These are phyloP conservation scores for Anguilla obscura DNA, from an alignment of 2,797 vertebrate species.

Conservation along the genomic window DNA sequence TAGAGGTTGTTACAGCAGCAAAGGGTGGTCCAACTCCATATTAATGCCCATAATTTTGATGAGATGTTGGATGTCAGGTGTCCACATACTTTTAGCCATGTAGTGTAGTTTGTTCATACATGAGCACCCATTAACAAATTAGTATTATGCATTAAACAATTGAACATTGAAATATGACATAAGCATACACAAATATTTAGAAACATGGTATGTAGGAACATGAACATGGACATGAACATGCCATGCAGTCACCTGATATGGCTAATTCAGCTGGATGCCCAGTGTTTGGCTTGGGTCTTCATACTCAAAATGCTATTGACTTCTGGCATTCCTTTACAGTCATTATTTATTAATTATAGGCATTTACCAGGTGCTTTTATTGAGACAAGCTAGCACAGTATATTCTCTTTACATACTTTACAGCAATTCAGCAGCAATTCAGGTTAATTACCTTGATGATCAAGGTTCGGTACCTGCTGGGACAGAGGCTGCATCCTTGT, in stretches of 20 bases:
- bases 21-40: too few species aligned
- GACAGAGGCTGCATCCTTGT: not conserved
- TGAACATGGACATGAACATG: not conserved
- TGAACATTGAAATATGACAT: not conserved
- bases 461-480: not conserved
- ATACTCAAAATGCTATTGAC: not conserved
- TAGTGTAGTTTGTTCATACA: not conserved
- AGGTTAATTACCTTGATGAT: not conserved
- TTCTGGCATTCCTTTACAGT: not conserved
- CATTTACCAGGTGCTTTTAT: too few species aligned
- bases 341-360: not conserved
- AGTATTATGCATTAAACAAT: not conserved
- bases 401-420: too few species aligned
- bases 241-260: not conserved
- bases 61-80: too few species aligned
- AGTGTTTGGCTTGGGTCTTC: not conserved
- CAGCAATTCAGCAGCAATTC: too few species aligned
- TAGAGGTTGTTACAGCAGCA: too few species aligned
- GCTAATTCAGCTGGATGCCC: not conserved
- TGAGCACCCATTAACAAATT: not conserved
- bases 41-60: too few species aligned
- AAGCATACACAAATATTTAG: not conserved
- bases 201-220: not conserved
- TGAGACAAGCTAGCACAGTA: too few species aligned
- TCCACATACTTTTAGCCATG: too few species aligned